These are phyloP conservation scores for Catalaphyllia jardinei DNA, from an alignment of 64 coral and sea anemone species.

Conservation along the genomic window DNA sequence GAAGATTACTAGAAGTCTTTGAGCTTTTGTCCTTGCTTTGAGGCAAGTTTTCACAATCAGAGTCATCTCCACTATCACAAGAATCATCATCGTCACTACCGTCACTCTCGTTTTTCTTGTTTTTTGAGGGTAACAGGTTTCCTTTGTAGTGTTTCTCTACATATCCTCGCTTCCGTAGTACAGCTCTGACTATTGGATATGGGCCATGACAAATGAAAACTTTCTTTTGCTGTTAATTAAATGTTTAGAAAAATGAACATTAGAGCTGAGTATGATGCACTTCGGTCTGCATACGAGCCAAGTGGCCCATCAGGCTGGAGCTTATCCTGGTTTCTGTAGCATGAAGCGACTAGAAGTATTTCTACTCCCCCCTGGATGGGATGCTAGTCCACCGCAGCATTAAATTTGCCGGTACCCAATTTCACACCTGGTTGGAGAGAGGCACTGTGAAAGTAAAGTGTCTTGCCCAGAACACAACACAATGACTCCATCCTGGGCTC, in stretches of 20 bases:
- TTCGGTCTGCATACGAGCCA: too few species aligned
- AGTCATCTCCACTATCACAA: constrained; percentile 79
- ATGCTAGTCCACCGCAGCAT: too few species aligned
- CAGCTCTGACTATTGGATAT: constrained; percentile 89
- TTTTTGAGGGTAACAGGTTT: constrained; percentile 42
- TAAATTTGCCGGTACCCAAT: too few species aligned
- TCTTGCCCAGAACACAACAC: too few species aligned
- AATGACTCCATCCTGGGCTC: too few species aligned
- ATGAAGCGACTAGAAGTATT: too few species aligned
- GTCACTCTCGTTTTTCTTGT: constrained; percentile 58
- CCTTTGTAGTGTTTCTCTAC: constrained; percentile 95
- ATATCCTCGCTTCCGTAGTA: constrained; percentile 82
- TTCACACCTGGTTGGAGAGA: too few species aligned
- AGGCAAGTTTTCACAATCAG: constrained; percentile 35
- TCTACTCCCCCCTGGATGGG: too few species aligned
- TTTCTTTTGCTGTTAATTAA: constrained; percentile 70
- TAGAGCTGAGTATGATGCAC: too few species aligned
- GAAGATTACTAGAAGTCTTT: background rate
- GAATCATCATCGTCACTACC: constrained; percentile 70
- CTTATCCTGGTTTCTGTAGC: too few species aligned
- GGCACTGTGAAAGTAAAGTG: too few species aligned
- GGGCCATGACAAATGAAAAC: constrained; percentile 93
- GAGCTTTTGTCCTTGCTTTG: constrained; percentile 6
- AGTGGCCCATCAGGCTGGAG: too few species aligned
- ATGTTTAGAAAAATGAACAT: background rate